Percentiles rank a stretch among this genome's conserved stretches.
Conservation (phyloP, 2,888 invertebrate genomes). For the Protonemura montana region DNA sequence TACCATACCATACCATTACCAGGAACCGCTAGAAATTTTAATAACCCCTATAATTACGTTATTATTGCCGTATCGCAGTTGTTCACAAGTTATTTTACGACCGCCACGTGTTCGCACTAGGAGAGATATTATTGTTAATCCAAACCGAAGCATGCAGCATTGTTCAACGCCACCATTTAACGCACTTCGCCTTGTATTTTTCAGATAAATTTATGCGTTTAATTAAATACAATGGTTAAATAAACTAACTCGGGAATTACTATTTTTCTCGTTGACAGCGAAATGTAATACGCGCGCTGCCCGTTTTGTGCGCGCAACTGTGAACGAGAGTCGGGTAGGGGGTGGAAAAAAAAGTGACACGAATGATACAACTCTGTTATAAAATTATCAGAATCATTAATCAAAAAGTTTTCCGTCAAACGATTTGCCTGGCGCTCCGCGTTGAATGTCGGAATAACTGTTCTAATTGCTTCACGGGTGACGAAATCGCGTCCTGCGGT, state of each 20-base stretch:
- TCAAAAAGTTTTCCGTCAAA: neutral
- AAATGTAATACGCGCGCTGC: neutral
- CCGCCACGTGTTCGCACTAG: neutral
- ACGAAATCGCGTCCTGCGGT: neutral
- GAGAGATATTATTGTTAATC: constrained; percentile 29
- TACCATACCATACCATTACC: no score
- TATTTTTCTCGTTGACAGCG: neutral
- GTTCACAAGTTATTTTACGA: constrained; percentile 37
- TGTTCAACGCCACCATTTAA: neutral
- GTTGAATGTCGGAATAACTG: neutral
- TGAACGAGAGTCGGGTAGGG: neutral
- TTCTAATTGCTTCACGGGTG: neutral
- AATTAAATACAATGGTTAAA: constrained; percentile 38
- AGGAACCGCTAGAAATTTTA: constrained; percentile 32
- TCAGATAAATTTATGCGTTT: constrained; percentile 26
- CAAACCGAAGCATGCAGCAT: neutral
- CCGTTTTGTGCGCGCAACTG: neutral
- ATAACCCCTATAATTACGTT: constrained; percentile 38
- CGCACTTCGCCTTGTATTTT: constrained; percentile 35
- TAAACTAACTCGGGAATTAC: neutral
- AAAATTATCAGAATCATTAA: neutral
- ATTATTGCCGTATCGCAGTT: constrained; percentile 29
- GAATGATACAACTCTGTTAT: neutral
- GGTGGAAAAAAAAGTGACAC: neutral
- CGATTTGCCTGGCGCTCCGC: neutral